Evolutionary conservation across 2,113 vertebrate genomes (phyloP).

Genomic region (Pipra filicauda): DNA sequence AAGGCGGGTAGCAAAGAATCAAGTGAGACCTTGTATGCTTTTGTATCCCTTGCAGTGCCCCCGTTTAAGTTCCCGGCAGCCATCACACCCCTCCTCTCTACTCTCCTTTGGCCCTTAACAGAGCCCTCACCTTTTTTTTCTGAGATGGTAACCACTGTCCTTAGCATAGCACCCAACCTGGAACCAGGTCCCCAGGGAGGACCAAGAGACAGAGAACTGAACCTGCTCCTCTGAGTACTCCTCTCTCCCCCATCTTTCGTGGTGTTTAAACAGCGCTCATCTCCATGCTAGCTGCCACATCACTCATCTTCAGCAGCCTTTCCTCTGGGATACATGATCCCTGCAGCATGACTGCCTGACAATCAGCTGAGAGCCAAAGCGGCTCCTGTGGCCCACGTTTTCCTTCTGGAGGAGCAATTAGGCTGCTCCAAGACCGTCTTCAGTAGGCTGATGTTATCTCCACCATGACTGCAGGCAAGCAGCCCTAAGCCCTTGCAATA

Average conservation of each 20-base stretch:
- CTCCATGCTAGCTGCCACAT: neutral
- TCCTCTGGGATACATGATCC: neutral
- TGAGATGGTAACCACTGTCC: neutral
- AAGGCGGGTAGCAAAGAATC: neutral
- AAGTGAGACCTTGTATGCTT: neutral
- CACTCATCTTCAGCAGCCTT: neutral
- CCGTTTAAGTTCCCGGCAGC: neutral
- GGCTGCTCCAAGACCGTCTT: neutral
- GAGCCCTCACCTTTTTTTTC: neutral
- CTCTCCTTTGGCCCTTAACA: neutral
- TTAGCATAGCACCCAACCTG: neutral
- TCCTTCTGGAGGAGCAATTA: constrained; percentile 20
- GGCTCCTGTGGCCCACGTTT: neutral
- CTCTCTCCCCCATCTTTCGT: neutral
- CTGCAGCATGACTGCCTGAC: neutral
- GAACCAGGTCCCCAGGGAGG: neutral
- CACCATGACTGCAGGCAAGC: neutral
- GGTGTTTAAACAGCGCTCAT: neutral
- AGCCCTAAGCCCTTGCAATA: neutral
- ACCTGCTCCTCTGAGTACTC: neutral
- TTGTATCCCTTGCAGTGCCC: neutral
- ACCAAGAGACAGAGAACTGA: neutral
- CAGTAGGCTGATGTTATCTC: constrained; percentile 27
- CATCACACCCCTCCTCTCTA: neutral
- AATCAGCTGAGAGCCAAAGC: neutral